phyloP scores from a whole-genome alignment of 2,888 invertebrate genomes.

The Thereva unica region DNA sequence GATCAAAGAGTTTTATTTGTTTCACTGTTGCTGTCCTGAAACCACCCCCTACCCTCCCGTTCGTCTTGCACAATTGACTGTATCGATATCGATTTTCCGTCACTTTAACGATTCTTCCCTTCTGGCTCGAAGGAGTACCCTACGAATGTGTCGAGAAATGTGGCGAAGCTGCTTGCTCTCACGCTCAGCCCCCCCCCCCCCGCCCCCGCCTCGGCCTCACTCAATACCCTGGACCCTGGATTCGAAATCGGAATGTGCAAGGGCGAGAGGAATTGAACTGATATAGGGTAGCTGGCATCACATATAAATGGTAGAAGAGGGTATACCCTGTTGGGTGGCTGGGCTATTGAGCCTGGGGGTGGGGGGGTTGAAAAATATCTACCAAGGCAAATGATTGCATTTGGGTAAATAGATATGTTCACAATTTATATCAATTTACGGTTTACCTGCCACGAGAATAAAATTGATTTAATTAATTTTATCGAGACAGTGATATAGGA shows the following conservation, averaged over 20 bases:
- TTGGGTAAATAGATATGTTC: conserved; percentile 39
- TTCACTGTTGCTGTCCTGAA: conserved; percentile 11
- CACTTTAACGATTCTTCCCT: conserved; percentile 19
- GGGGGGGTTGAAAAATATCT: conserved; percentile 32
- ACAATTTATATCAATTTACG: conserved; percentile 38
- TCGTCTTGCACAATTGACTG: conserved; percentile 36
- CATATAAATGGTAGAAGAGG: too few relatives aligned
- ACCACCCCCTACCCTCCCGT: neutral
- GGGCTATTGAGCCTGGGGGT: conserved; percentile 19
- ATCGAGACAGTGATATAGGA: conserved; percentile 5
- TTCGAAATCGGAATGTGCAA: too few relatives aligned
- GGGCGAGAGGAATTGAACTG: too few relatives aligned
- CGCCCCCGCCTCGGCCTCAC: neutral
- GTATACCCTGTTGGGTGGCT: conserved; percentile 15
- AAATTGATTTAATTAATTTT: conserved; percentile 37
- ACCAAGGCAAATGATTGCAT: conserved; percentile 39
- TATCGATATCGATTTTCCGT: conserved; percentile 39
- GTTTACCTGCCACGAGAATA: conserved; percentile 35
- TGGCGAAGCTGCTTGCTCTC: neutral
- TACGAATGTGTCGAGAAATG: too few relatives aligned
- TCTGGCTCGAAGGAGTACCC: too few relatives aligned
- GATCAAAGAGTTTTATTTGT: conserved; percentile 38
- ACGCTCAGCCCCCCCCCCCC: neutral
- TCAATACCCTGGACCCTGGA: too few relatives aligned
- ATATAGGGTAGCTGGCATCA: too few relatives aligned